Evolutionary conservation across 2,888 invertebrate species (phyloP).

Genomic region (Torymus texanus): DNA sequence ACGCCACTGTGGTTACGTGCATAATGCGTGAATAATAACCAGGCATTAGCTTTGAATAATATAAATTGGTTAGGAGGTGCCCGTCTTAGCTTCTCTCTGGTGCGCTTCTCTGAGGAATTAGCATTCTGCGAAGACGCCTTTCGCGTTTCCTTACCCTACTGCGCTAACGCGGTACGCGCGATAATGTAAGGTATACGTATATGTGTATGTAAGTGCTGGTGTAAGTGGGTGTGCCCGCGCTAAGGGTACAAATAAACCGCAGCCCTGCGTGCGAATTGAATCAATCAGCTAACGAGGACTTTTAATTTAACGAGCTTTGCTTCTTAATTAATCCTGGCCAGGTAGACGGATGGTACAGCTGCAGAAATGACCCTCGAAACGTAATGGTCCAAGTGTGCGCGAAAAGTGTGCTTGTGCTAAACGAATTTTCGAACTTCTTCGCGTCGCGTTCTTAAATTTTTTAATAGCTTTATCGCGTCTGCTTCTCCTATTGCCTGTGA

Average conservation of each 20-base stretch:
- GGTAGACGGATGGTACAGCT: not conserved
- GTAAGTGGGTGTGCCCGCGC: not conserved
- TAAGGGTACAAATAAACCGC: conserved; percentile 10
- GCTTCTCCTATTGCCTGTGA: no score
- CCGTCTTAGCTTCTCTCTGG: not conserved
- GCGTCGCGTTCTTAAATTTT: no score
- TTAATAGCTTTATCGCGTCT: no score
- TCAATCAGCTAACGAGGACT: conserved; percentile 35
- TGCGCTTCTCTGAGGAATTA: not conserved
- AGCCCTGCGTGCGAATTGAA: conserved; percentile 1
- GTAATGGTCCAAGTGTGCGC: no score
- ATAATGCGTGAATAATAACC: not conserved
- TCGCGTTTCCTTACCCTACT: no score
- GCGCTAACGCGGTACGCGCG: no score
- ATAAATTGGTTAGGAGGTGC: not conserved
- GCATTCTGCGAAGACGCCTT: not conserved
- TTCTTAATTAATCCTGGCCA: conserved; percentile 36
- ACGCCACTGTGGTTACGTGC: not conserved
- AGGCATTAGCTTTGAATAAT: conserved; percentile 16
- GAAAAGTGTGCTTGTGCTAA: no score
- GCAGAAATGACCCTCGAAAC: no score
- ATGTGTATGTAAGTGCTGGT: no score
- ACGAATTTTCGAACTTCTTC: no score
- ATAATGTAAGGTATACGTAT: no score
- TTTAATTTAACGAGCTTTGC: conserved; percentile 35